phyloP scores from a whole-genome alignment of 2,797 vertebrate species.

The Sebastes trivittatus region DNA sequence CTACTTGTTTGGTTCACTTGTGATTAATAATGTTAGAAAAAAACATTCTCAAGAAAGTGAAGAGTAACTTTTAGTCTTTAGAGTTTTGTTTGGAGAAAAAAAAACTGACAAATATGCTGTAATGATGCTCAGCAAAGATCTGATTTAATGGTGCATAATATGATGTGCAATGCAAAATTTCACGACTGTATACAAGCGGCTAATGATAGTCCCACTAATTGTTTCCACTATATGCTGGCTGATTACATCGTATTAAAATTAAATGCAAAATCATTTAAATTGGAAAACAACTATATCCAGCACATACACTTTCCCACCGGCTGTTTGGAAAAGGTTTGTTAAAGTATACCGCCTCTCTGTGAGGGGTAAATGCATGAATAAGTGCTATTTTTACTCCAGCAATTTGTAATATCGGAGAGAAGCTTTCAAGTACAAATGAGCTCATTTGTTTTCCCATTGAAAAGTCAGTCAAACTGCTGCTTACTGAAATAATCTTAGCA shows the following conservation, averaged over 20 bases:
- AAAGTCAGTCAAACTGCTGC: slow-evolving; percentile 42
- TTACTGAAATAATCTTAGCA: slow-evolving; percentile 32
- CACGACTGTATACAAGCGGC: not conserved
- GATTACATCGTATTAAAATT: slow-evolving; percentile 29
- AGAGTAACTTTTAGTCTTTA: not conserved
- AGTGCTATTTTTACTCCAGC: slow-evolving; percentile 54
- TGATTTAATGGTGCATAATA: slow-evolving; percentile 11
- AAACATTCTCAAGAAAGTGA: not conserved
- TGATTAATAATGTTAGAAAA: not conserved
- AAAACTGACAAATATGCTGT: not conserved
- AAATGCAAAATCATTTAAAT: slow-evolving; percentile 21
- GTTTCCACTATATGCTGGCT: slow-evolving; percentile 32
- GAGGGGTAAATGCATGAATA: slow-evolving; percentile 47
- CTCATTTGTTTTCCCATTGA: slow-evolving; percentile 56
- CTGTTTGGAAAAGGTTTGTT: slow-evolving; percentile 22
- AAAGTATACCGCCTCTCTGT: slow-evolving; percentile 34
- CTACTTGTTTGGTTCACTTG: not conserved
- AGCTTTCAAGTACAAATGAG: slow-evolving; percentile 68
- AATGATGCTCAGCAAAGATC: slow-evolving; percentile 18
- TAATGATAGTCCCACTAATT: slow-evolving; percentile 29
- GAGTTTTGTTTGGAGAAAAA: not conserved
- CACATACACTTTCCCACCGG: slow-evolving; percentile 10
- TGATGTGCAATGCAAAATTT: slow-evolving; percentile 30
- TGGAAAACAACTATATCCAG: slow-evolving; percentile 8
- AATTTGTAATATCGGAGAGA: slow-evolving; percentile 64